A percentile compares a stretch with the other conserved stretches of the same genome.
Evolutionary conservation across 2,888 invertebrate genomes (phyloP).

Genomic region (Patella caerulea): DNA sequence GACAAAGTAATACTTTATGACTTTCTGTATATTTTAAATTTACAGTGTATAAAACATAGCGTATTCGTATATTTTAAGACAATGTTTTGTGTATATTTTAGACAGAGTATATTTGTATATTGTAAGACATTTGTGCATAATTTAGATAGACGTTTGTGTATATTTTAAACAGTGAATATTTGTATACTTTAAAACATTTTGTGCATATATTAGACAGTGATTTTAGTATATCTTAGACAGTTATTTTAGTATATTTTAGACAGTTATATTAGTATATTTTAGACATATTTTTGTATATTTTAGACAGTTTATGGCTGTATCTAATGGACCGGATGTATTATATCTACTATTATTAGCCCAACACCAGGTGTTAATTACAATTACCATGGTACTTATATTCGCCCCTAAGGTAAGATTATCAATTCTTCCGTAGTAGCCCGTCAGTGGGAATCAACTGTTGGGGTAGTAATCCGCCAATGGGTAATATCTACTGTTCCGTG

Average conservation of each 20-base stretch:
- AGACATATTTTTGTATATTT: constrained; percentile 25
- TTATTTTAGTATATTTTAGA: constrained; percentile 51
- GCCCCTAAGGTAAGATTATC: constrained; percentile 57
- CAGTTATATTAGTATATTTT: constrained; percentile 27
- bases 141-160: constrained; percentile 33
- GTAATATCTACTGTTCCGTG: no score
- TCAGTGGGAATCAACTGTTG: no score
- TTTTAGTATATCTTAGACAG: no score
- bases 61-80: background rate
- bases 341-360: constrained; percentile 57
- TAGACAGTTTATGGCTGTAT: constrained; percentile 58
- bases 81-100: background rate
- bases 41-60: no score
- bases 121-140: constrained; percentile 33
- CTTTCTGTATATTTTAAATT: no score
- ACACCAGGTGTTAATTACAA: constrained; percentile 61
- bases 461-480: no score
- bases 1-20: no score
- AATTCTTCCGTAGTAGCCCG: no score
- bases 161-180: background rate
- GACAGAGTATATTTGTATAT: constrained; percentile 12
- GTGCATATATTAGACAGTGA: constrained; percentile 35
- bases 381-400: constrained; percentile 61
- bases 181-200: constrained; percentile 37
- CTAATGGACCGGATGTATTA: constrained; percentile 60